phyloP scores from a whole-genome alignment of 2,797 vertebrate genomes.

The Pseudochirops cupreus region DNA sequence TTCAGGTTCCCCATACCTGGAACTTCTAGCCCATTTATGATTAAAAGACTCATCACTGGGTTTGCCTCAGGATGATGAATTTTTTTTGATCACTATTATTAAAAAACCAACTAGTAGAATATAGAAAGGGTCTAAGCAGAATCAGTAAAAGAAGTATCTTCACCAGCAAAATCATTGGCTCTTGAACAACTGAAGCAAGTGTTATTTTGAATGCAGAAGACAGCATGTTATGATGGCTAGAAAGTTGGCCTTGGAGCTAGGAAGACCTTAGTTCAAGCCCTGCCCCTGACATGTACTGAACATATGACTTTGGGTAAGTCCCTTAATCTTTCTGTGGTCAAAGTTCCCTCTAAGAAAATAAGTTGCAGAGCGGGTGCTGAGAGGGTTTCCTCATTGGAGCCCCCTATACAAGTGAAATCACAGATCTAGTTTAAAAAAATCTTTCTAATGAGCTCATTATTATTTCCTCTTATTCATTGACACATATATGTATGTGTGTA shows the following conservation, averaged over 20 bases:
- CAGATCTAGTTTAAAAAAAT: background rate
- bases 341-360: background rate
- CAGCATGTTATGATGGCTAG: background rate
- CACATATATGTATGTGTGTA: too few species aligned
- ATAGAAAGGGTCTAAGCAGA: background rate
- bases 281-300: background rate
- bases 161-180: background rate
- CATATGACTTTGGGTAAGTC: background rate
- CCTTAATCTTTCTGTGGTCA: background rate
- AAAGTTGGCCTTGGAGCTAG: background rate
- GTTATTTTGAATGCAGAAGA: background rate
- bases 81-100: background rate
- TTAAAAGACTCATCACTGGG: background rate
- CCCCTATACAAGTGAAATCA: background rate
- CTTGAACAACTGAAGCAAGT: background rate
- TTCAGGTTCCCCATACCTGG: too few species aligned
- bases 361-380: background rate
- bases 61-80: background rate
- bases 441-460: background rate
- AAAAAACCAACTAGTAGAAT: background rate
- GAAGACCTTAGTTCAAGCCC: background rate
- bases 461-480: background rate
- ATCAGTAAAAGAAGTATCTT: background rate
- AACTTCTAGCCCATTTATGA: background rate
- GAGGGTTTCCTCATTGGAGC: background rate